A percentile compares a stretch with the other conserved stretches of the same genome.
Evolutionary conservation across 2,888 invertebrate genomes (phyloP).

Genomic region (Cordilura impudica): DNA sequence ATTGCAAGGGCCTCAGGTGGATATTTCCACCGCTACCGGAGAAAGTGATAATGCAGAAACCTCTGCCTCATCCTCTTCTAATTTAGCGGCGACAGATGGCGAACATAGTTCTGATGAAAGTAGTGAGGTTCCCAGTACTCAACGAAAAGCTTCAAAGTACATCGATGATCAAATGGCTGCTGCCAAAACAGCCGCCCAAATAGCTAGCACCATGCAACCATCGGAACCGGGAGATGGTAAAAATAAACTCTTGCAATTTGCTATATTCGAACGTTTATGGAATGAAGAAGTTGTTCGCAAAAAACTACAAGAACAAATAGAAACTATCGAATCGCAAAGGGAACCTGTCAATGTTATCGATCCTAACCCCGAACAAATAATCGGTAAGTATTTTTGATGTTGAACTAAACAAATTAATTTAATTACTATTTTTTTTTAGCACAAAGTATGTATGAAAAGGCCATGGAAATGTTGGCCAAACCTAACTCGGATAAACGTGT

Average conservation of each 20-base stretch:
- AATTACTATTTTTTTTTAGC: no score
- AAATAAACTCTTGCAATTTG: conserved; percentile 68
- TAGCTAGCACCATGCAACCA: conserved; percentile 8
- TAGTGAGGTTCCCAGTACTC: conserved; percentile 50
- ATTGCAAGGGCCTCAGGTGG: conserved; percentile 68
- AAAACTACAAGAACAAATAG: conserved; percentile 71
- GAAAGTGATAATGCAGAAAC: conserved; percentile 23
- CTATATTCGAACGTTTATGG: conserved; percentile 69
- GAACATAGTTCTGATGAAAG: background rate
- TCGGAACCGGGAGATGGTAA: conserved; percentile 64
- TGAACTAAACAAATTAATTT: conserved; percentile 9
- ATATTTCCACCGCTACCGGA: conserved; percentile 9
- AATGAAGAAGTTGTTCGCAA: conserved; percentile 69
- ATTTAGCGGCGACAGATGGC: background rate
- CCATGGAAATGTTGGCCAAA: conserved; percentile 84
- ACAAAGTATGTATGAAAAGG: conserved; percentile 86
- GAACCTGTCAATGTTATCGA: conserved; percentile 66
- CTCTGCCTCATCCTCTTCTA: background rate
- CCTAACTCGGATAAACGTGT: conserved; percentile 84
- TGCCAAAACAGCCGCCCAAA: conserved; percentile 33
- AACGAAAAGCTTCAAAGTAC: conserved; percentile 64
- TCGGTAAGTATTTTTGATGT: conserved; percentile 79
- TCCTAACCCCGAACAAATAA: conserved; percentile 79
- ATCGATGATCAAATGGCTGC: conserved; percentile 52
- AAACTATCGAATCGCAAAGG: conserved; percentile 65